Conservation (phyloP, 1,140 invertebrate species). For the Drosophila parabipectinata region DNA sequence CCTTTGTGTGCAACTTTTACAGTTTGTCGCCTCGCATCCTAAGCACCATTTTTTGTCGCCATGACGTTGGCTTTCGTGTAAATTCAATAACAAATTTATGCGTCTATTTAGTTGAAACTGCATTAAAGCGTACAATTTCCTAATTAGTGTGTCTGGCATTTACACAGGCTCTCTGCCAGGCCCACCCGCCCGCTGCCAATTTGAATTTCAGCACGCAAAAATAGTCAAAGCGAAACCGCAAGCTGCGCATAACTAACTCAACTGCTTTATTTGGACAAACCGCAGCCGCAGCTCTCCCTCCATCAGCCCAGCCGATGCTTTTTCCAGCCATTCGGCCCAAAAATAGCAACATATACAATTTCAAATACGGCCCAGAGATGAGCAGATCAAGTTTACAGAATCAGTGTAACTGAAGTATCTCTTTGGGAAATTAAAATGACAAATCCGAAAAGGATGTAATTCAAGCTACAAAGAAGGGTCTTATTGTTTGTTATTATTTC, state of each 20-base stretch:
- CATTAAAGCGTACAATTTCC: constrained; percentile 74
- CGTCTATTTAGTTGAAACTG: constrained; percentile 27
- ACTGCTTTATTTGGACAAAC: constrained; percentile 75
- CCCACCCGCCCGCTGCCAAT: constrained; percentile 1
- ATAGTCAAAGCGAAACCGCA: constrained; percentile 79
- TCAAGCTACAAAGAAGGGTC: neutral
- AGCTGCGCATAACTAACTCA: constrained; percentile 79
- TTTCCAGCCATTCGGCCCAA: constrained; percentile 8
- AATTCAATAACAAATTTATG: constrained; percentile 69
- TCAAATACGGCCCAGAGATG: constrained; percentile 37
- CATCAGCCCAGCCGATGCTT: neutral
- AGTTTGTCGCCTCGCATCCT: constrained; percentile 5
- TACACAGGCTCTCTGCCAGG: constrained; percentile 21
- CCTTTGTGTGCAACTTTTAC: constrained; percentile 38
- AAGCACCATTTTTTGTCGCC: constrained; percentile 3
- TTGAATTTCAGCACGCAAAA: constrained; percentile 60
- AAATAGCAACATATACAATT: constrained; percentile 55
- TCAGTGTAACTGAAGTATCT: neutral
- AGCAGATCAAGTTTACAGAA: constrained; percentile 7
- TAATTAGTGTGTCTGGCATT: constrained; percentile 70
- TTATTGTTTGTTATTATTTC: neutral
- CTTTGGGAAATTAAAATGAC: neutral
- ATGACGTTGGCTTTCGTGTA: constrained; percentile 26
- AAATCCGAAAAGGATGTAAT: neutral
- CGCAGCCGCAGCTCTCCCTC: constrained; percentile 35